phyloP scores from a whole-genome alignment of 2,797 vertebrate genomes.

The Petrocephalus sullivani region DNA sequence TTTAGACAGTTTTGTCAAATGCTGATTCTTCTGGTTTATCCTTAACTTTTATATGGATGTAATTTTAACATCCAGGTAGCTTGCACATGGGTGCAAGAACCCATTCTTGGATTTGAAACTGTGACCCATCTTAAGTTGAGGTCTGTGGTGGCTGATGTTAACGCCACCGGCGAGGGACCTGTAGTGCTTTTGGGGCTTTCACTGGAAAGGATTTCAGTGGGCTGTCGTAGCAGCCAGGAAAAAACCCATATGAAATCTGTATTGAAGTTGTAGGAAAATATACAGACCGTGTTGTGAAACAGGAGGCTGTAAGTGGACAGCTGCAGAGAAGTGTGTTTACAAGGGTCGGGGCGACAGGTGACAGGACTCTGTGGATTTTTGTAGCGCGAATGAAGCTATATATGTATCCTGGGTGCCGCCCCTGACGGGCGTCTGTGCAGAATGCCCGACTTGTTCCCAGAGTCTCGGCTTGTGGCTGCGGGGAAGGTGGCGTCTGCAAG shows the following conservation, averaged over 20 bases:
- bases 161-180: too few relatives aligned
- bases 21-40: background rate
- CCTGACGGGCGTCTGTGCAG: background rate
- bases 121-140: background rate
- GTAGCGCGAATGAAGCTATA: background rate
- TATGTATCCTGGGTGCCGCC: background rate
- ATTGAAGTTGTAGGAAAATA: background rate
- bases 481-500: background rate
- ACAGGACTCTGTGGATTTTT: background rate
- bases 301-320: background rate
- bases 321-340: background rate
- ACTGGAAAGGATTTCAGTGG: background rate
- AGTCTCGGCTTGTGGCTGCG: background rate
- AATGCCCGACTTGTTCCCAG: background rate
- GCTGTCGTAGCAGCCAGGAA: background rate
- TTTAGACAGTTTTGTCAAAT: background rate
- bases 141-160: background rate
- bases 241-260: background rate
- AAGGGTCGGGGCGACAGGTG: background rate
- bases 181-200: background rate
- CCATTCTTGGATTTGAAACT: background rate
- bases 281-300: background rate
- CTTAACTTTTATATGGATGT: background rate
- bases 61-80: background rate
- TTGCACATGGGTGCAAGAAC: background rate